phyloP scores from a whole-genome alignment of 1,140 invertebrate species.

The Papilio xuthus region DNA sequence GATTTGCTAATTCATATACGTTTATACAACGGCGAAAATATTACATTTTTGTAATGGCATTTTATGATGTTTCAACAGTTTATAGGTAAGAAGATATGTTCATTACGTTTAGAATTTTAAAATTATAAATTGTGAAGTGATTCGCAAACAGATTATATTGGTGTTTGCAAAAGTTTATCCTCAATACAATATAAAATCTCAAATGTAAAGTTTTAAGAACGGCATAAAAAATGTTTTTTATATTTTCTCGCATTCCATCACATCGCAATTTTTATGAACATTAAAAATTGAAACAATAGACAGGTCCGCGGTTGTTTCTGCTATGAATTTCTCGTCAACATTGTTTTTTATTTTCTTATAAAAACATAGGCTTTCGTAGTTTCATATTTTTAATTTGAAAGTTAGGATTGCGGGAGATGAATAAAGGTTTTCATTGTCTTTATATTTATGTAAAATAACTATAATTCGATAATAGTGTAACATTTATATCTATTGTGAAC shows the following conservation, averaged over 20 bases:
- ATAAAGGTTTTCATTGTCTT: not conserved
- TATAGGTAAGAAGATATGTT: not conserved
- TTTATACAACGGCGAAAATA: not conserved
- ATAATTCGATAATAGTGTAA: not conserved
- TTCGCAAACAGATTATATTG: not conserved
- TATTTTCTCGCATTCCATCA: constrained; percentile 34
- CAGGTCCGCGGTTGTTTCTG: constrained; percentile 46
- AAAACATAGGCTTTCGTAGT: constrained; percentile 11
- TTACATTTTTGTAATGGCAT: not conserved
- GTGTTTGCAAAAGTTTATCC: not conserved
- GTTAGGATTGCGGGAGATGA: not conserved
- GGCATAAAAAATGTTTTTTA: constrained; percentile 28
- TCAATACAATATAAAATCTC: not conserved
- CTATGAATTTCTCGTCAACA: constrained; percentile 31
- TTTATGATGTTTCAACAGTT: not conserved
- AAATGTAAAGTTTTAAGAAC: not conserved
- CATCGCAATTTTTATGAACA: constrained; percentile 53
- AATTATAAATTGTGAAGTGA: not conserved
- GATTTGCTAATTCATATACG: no score
- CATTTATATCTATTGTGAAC: no score
- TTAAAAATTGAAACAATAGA: constrained; percentile 51
- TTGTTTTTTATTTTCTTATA: constrained; percentile 26
- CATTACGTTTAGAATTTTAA: not conserved
- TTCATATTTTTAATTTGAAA: constrained; percentile 35
- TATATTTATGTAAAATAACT: no score